Evolutionary conservation across 1,140 invertebrate genomes (phyloP).

Genomic region (Conus ventricosus): DNA sequence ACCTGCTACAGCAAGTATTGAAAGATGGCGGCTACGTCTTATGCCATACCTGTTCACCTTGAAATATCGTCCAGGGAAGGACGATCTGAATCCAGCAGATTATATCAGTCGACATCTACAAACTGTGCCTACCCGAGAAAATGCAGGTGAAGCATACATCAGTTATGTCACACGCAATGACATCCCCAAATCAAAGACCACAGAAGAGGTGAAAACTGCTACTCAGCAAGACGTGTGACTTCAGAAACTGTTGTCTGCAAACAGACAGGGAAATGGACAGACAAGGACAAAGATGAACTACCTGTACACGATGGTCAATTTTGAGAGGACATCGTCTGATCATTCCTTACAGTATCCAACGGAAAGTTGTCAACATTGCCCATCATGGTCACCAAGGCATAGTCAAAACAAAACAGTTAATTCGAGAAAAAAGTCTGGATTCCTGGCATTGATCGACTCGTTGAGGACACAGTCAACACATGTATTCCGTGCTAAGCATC

Average conservation of each 20-base stretch:
- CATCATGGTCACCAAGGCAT: constrained; percentile 58
- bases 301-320: neutral
- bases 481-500: constrained; percentile 62
- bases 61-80: constrained; percentile 44
- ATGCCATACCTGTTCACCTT: constrained; percentile 42
- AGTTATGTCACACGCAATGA: constrained; percentile 33
- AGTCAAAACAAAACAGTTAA: constrained; percentile 58
- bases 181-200: constrained; percentile 38
- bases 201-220: constrained; percentile 36
- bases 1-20: constrained; percentile 39
- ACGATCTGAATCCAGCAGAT: constrained; percentile 48
- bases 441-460: constrained; percentile 59
- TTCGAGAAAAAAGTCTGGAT: constrained; percentile 67
- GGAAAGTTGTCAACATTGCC: constrained; percentile 51
- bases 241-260: constrained; percentile 37
- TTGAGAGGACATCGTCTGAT: constrained; percentile 48
- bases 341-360: constrained; percentile 47
- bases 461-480: constrained; percentile 53
- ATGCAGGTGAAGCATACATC: constrained; percentile 46
- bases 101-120: constrained; percentile 50
- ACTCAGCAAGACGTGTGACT: constrained; percentile 25
- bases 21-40: constrained; percentile 50
- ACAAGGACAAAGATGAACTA: neutral
- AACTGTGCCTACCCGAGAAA: constrained; percentile 23
- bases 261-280: constrained; percentile 39